Evolutionary conservation across 2,113 vertebrate species (phyloP).

Genomic region (Datnioides undecimradiatus): DNA sequence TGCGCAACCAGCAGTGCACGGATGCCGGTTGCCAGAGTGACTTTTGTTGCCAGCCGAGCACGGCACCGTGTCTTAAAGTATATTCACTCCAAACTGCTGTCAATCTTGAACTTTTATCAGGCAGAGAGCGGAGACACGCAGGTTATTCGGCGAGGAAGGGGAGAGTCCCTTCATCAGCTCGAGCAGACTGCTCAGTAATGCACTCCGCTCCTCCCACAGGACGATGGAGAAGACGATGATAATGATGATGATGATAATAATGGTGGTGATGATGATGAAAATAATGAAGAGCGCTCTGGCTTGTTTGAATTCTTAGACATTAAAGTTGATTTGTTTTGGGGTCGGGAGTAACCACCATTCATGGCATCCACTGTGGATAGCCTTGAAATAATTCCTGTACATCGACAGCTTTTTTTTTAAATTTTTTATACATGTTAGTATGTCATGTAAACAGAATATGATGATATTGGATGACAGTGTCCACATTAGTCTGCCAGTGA

Average conservation of each 20-base stretch:
- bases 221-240: constrained; percentile 25
- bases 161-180: constrained; percentile 38
- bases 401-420: constrained; percentile 13
- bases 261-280: constrained; percentile 27
- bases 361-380: constrained; percentile 2
- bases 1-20: constrained; percentile 34
- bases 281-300: constrained; percentile 37
- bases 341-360: neutral
- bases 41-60: constrained; percentile 33
- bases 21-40: constrained; percentile 17
- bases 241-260: constrained; percentile 25
- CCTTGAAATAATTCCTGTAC: constrained; percentile 15
- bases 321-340: constrained; percentile 10
- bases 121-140: constrained; percentile 5
- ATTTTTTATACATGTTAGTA: neutral
- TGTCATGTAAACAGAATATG: neutral
- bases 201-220: constrained; percentile 54
- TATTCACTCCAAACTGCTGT: constrained; percentile 17
- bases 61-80: neutral
- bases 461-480: neutral
- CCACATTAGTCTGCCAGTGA: neutral
- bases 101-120: constrained; percentile 26
- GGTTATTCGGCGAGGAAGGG: constrained; percentile 9
- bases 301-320: constrained; percentile 22
- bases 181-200: constrained; percentile 6